Percentiles rank a stretch among this genome's conserved stretches.
Conservation (phyloP, 1,140 invertebrate genomes). For the Solenopsis fugax region DNA sequence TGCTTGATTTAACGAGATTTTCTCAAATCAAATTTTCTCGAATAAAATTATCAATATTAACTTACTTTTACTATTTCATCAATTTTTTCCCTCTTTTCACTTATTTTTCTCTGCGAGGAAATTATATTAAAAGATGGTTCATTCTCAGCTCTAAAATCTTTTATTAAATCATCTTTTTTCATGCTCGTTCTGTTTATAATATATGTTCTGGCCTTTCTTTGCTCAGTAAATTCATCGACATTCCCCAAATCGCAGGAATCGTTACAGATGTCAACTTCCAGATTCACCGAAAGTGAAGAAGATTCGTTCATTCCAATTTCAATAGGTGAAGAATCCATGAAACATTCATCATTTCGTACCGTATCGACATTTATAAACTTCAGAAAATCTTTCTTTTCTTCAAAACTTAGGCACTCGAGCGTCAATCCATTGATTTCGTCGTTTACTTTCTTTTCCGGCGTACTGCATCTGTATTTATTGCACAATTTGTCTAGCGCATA, state of each 20-base stretch:
- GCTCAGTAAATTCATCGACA: neutral
- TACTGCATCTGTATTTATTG: neutral
- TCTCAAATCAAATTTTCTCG: neutral
- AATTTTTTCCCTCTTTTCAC: neutral
- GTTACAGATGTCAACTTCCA: constrained; percentile 34
- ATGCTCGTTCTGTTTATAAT: constrained; percentile 19
- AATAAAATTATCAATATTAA: constrained; percentile 30
- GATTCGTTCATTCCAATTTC: neutral
- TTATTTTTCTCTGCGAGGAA: neutral
- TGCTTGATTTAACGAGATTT: neutral
- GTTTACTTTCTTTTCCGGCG: neutral
- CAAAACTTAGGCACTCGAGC: neutral
- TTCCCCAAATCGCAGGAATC: neutral
- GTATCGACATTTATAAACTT: neutral
- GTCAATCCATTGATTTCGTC: neutral
- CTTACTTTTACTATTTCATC: constrained; percentile 25
- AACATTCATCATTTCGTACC: neutral
- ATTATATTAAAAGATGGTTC: neutral
- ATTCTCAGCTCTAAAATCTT: neutral
- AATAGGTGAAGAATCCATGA: neutral
- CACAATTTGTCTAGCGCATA: neutral
- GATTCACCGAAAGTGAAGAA: constrained; percentile 27
- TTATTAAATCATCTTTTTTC: neutral
- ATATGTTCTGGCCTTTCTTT: constrained; percentile 59
- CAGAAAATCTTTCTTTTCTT: neutral